These are phyloP conservation scores for Ramphastos sulfuratus DNA, from an alignment of 2,113 vertebrate genomes.

Conservation along the genomic window DNA sequence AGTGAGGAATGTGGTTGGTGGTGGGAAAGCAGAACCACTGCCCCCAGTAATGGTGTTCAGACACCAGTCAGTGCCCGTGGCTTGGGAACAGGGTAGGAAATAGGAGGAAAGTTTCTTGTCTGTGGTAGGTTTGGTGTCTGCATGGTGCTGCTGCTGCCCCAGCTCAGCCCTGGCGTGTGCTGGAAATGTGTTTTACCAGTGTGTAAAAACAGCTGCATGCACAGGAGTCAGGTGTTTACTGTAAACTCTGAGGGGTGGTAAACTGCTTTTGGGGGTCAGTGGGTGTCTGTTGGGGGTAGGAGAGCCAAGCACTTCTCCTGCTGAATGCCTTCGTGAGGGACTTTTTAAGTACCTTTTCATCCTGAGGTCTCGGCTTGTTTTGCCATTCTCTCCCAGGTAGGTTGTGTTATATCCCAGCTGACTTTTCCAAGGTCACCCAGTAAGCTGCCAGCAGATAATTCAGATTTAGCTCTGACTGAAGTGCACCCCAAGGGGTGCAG, in stretches of 20 bases:
- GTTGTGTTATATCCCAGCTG: not conserved
- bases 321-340: not conserved
- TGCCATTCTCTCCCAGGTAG: not conserved
- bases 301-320: not conserved
- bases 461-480: not conserved
- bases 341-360: not conserved
- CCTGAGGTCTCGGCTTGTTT: not conserved
- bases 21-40: not conserved
- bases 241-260: not conserved
- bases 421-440: not conserved
- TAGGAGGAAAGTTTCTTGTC: not conserved
- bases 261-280: not conserved
- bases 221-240: not conserved
- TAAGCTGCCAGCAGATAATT: not conserved
- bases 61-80: rapidly evolving
- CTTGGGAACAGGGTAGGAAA: not conserved
- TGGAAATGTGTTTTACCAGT: not conserved
- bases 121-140: not conserved
- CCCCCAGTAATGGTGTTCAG: not conserved
- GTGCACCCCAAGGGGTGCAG: not conserved
- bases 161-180: rapidly evolving
- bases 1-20: not conserved
- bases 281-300: not conserved
- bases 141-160: rapidly evolving
- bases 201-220: not conserved